phyloP scores from a whole-genome alignment of 1,140 invertebrate genomes.

The Frieseomelitta varia region DNA sequence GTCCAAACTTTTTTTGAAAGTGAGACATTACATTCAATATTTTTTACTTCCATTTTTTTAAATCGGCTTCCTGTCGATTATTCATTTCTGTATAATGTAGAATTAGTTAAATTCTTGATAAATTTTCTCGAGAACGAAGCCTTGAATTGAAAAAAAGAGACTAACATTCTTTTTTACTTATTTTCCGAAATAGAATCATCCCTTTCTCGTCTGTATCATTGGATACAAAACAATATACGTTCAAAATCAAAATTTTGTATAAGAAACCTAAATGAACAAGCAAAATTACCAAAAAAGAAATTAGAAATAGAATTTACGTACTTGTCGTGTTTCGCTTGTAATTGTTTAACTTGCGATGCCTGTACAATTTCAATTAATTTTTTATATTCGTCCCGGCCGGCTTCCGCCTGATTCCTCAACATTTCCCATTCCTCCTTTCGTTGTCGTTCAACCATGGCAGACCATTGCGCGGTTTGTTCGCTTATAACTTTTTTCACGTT shows the following conservation, averaged over 20 bases:
- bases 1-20: no score
- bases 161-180: no score
- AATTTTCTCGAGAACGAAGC: no score
- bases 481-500: slow-evolving; percentile 90
- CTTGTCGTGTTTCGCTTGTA: slow-evolving; percentile 96
- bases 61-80: no score
- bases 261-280: not conserved
- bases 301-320: slow-evolving; percentile 71
- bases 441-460: slow-evolving; percentile 94
- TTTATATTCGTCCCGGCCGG: slow-evolving; percentile 93
- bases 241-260: not conserved
- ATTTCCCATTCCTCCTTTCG: slow-evolving; percentile 95
- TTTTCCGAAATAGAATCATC: no score
- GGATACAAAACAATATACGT: no score
- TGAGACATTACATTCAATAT: no score
- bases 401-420: slow-evolving; percentile 90
- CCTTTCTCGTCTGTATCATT: no score
- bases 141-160: no score
- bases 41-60: no score
- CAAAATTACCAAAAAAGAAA: not conserved
- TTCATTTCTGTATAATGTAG: no score
- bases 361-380: slow-evolving; percentile 95
- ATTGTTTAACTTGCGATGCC: slow-evolving; percentile 93
- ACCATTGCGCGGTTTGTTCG: slow-evolving; percentile 97
- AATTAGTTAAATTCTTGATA: no score